A percentile compares a stretch with the other conserved stretches of the same genome.
Conservation (phyloP, 1,140 invertebrate species). For the Octopus sinensis region DNA sequence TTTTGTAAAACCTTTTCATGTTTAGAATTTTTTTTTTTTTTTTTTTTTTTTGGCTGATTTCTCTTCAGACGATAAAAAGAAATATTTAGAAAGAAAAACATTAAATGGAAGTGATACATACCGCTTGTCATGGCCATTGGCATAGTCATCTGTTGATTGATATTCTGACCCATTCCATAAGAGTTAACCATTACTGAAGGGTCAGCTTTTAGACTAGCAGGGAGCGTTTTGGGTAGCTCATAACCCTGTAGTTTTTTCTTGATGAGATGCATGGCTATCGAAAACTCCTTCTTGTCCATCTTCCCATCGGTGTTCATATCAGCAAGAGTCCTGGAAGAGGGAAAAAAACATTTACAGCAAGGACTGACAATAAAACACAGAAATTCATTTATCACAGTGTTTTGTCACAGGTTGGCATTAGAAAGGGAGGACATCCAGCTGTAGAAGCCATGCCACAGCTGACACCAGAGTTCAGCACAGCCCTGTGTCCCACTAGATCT, state of each 20-base stretch:
- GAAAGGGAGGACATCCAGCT: too few species aligned
- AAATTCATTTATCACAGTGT: too few species aligned
- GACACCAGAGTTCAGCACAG: too few species aligned
- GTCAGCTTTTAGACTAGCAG: slow-evolving; percentile 66
- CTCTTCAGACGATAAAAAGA: too few species aligned
- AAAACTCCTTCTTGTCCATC: slow-evolving; percentile 95
- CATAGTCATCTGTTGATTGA: slow-evolving; percentile 21
- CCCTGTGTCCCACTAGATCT: too few species aligned
- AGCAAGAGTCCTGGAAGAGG: slow-evolving; percentile 73
- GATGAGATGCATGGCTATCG: slow-evolving; percentile 95
- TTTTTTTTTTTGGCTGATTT: too few species aligned
- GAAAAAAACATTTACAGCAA: slow-evolving; percentile 18
- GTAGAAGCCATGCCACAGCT: too few species aligned
- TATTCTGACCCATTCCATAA: slow-evolving; percentile 35
- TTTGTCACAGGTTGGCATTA: too few species aligned
- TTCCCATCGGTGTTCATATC: slow-evolving; percentile 95
- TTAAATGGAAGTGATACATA: slow-evolving; percentile 14
- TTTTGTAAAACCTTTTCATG: too few species aligned
- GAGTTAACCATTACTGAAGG: slow-evolving; percentile 45
- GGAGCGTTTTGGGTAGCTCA: slow-evolving; percentile 82
- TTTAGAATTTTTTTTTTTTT: too few species aligned
- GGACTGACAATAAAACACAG: too few species aligned
- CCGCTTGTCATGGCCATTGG: slow-evolving; percentile 30
- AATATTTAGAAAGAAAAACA: too few species aligned
- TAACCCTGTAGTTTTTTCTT: slow-evolving; percentile 84